A percentile compares a stretch with the other conserved stretches of the same genome.
phyloP scores from a whole-genome alignment of 2,888 invertebrate species.

The Teleogryllus oceanicus region DNA sequence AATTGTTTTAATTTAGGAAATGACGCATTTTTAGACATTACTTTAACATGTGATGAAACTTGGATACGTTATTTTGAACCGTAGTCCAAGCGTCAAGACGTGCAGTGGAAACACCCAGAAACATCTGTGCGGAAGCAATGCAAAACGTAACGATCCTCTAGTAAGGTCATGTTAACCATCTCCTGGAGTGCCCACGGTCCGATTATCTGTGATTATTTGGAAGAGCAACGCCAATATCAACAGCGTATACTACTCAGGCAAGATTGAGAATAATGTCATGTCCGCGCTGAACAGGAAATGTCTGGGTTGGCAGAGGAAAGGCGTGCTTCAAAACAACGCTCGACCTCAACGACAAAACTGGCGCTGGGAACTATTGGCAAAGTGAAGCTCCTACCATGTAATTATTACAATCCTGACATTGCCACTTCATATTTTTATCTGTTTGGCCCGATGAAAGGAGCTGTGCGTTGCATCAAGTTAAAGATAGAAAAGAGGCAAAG shows the following conservation, averaged over 20 bases:
- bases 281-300: not conserved
- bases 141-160: not conserved
- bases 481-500: not conserved
- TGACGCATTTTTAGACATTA: not conserved
- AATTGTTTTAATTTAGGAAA: not conserved
- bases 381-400: not conserved
- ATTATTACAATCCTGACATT: not conserved
- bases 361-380: not conserved
- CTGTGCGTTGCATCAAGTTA: not conserved
- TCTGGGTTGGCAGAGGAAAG: not conserved
- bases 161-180: not conserved
- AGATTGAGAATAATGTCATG: not conserved
- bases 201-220: not conserved
- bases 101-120: not conserved
- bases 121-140: not conserved
- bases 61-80: not conserved
- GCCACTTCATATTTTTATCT: not conserved
- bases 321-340: not conserved
- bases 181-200: not conserved
- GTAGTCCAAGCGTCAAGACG: not conserved
- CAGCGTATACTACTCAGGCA: not conserved
- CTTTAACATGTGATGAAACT: not conserved
- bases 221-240: not conserved
- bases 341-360: not conserved
- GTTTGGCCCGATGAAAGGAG: not conserved